These are phyloP conservation scores for Limosa lapponica DNA, from an alignment of 2,797 vertebrate species.

Conservation along the genomic window DNA sequence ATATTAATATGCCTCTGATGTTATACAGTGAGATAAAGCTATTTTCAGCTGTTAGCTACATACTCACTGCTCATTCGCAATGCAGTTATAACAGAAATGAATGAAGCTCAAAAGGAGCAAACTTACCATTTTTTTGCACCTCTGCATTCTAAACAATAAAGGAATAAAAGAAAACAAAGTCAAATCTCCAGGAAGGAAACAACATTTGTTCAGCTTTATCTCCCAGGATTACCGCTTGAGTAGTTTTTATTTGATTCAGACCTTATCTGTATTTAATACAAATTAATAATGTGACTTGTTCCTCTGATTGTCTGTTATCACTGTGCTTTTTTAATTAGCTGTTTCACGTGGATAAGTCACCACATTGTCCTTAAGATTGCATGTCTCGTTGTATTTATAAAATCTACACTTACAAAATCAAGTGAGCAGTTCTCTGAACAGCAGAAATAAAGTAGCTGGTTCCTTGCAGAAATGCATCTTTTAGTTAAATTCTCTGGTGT, in stretches of 20 bases:
- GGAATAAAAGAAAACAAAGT: background rate
- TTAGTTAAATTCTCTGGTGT: background rate
- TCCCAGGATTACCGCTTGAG: background rate
- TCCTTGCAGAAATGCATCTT: background rate
- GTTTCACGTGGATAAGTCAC: background rate
- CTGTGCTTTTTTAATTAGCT: background rate
- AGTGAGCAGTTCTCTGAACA: background rate
- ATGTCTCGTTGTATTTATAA: background rate
- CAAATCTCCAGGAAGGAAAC: background rate
- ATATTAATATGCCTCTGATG: background rate
- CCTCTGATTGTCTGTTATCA: background rate
- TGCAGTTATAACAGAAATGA: background rate
- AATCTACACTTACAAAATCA: background rate
- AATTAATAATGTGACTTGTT: background rate
- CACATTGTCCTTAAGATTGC: background rate
- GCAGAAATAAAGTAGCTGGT: background rate
- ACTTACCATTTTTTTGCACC: background rate
- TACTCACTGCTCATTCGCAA: background rate
- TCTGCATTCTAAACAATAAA: background rate
- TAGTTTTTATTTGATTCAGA: constrained; percentile 1
- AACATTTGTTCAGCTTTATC: background rate
- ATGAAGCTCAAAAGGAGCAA: background rate
- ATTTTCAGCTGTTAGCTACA: background rate
- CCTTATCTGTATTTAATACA: background rate
- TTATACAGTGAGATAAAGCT: background rate